These are phyloP conservation scores for Sialis fuliginosa DNA, from an alignment of 2,888 invertebrate genomes.

Conservation along the genomic window DNA sequence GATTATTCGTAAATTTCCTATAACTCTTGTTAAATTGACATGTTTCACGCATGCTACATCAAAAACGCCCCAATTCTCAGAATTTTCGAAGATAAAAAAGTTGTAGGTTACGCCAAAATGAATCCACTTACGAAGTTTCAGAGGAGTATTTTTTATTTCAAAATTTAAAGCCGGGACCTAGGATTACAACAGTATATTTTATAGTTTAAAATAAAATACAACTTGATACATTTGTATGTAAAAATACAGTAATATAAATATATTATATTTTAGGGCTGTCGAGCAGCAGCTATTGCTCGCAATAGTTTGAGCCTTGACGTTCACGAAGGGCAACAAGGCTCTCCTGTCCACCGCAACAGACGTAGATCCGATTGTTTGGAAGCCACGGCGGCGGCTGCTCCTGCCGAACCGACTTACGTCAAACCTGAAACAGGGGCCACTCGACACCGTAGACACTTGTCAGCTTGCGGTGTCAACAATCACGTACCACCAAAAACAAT, in stretches of 20 bases:
- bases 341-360: constrained; percentile 16
- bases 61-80: too few species aligned
- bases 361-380: constrained; percentile 36
- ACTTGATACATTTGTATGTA: too few species aligned
- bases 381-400: constrained; percentile 30
- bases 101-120: too few species aligned
- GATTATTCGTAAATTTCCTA: too few species aligned
- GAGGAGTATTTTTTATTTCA: too few species aligned
- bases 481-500: constrained; percentile 6
- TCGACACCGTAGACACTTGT: constrained; percentile 35
- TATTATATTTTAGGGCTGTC: constrained; percentile 55
- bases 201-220: too few species aligned
- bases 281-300: constrained; percentile 15
- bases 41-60: too few species aligned
- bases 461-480: constrained; percentile 23
- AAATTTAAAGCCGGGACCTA: too few species aligned
- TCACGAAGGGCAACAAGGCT: constrained; percentile 12
- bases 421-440: constrained; percentile 21
- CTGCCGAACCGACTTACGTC: constrained; percentile 22
- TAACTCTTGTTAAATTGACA: too few species aligned
- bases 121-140: too few species aligned
- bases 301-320: constrained; percentile 9
- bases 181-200: too few species aligned
- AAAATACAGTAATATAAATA: constrained; percentile 55
- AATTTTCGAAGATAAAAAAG: too few species aligned